phyloP scores from a whole-genome alignment of 2,888 invertebrate species.

The Tipula lateralis region DNA sequence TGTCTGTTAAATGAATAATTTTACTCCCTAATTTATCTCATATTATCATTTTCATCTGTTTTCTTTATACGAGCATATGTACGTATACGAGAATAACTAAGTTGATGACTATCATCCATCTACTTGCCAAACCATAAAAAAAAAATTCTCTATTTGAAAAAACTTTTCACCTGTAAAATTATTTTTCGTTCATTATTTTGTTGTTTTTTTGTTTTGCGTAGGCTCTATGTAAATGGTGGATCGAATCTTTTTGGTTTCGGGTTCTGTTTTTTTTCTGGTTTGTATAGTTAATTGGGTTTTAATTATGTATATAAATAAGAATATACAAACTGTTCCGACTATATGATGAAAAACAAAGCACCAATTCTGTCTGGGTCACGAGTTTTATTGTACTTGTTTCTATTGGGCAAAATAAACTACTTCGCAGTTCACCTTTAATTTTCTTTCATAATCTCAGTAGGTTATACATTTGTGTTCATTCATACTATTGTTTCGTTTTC shows the following conservation, averaged over 20 bases:
- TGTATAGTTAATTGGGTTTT: neutral
- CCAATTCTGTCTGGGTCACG: no score
- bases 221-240: neutral
- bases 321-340: no score
- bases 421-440: no score
- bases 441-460: no score
- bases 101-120: slow-evolving; percentile 1
- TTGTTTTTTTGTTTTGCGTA: neutral
- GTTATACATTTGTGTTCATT: no score
- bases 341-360: no score
- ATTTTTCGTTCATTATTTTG: neutral
- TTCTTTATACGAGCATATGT: neutral
- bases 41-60: neutral
- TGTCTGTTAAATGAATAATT: slow-evolving; percentile 14
- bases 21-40: slow-evolving; percentile 9
- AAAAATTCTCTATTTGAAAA: neutral
- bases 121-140: neutral
- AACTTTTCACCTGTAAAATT: neutral
- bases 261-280: neutral
- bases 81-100: neutral
- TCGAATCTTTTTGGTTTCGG: neutral
- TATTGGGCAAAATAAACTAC: no score
- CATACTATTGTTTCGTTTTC: no score
- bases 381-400: no score
- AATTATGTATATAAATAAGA: no score